A percentile compares a stretch with the other conserved stretches of the same genome.
Evolutionary conservation across 2,113 vertebrate species (phyloP).

Genomic region (Procapra przewalskii): DNA sequence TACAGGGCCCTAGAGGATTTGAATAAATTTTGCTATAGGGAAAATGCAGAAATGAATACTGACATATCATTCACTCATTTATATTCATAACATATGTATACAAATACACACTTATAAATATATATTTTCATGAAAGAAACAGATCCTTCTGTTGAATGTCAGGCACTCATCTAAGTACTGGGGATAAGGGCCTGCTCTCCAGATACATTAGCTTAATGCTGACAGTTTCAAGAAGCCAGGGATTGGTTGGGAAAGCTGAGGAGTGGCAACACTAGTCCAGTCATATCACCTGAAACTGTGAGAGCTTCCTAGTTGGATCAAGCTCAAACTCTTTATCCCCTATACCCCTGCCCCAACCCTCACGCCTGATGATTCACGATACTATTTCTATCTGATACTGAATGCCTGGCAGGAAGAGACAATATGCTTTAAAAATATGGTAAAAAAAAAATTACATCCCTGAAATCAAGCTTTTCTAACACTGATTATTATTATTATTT

Average conservation of each 20-base stretch:
- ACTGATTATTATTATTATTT: not conserved
- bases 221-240: not conserved
- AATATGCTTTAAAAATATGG: not conserved
- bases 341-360: not conserved
- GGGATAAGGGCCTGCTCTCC: not conserved
- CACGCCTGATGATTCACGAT: not conserved
- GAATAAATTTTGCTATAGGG: not conserved
- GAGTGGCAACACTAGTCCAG: not conserved
- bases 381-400: not conserved
- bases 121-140: not conserved
- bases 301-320: not conserved
- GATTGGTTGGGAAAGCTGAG: not conserved
- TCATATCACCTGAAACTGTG: not conserved
- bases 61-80: not conserved
- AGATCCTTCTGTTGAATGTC: not conserved
- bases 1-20: not conserved
- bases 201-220: not conserved
- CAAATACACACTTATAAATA: not conserved
- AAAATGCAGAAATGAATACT: not conserved
- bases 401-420: not conserved
- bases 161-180: not conserved
- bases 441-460: not conserved
- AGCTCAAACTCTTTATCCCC: not conserved
- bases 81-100: not conserved
- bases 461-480: constrained; percentile 5